Conservation (phyloP, 2,113 vertebrate genomes). For the Campylomormyrus tamandua region DNA sequence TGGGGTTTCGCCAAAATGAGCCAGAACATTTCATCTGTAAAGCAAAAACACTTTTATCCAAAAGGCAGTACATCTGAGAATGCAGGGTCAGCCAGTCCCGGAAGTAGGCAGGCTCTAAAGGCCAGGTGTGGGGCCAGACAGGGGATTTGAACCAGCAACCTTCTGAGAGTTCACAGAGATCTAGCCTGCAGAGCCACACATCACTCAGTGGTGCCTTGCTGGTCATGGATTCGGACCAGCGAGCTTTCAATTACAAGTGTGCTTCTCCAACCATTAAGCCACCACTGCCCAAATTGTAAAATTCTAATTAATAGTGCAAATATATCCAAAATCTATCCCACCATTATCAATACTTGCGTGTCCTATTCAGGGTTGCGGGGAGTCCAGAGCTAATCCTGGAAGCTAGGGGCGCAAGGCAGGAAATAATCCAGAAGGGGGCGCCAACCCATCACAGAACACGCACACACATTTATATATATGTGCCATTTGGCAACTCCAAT, state of each 20-base stretch:
- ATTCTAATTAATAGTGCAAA: neutral
- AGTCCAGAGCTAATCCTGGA: neutral
- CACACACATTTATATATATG: too few species aligned
- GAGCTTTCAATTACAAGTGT: too few species aligned
- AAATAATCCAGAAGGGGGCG: neutral
- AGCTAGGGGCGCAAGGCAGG: neutral
- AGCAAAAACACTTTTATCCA: neutral
- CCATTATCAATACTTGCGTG: neutral
- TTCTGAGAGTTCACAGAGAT: neutral
- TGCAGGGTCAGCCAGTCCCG: neutral
- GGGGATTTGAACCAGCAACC: neutral
- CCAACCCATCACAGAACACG: neutral
- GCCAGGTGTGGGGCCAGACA: neutral
- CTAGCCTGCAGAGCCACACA: neutral
- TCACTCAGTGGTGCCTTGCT: too few species aligned
- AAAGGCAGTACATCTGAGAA: neutral
- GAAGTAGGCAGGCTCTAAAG: neutral
- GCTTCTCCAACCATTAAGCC: too few species aligned
- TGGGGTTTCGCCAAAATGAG: neutral
- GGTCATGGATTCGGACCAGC: too few species aligned
- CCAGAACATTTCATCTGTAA: neutral
- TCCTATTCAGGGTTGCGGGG: neutral
- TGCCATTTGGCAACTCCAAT: too few species aligned
- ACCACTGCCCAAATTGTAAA: too few species aligned
- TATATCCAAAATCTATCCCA: neutral